phyloP scores from a whole-genome alignment of 2,797 vertebrate species.

The Fringilla coelebs region DNA sequence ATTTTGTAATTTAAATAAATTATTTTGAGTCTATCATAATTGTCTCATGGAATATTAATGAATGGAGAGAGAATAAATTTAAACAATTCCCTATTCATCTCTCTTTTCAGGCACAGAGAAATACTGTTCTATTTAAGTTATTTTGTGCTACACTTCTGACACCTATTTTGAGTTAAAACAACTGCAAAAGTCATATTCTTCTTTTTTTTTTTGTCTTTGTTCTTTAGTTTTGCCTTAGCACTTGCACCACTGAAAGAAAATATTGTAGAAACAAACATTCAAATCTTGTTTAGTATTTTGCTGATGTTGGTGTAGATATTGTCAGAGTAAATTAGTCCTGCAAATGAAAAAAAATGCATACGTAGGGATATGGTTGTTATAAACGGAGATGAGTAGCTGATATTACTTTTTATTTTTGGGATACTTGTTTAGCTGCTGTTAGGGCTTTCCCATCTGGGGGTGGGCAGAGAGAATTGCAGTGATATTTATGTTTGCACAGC shows the following conservation, averaged over 20 bases:
- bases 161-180: neutral
- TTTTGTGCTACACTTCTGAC: neutral
- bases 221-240: neutral
- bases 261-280: neutral
- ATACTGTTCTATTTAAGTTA: neutral
- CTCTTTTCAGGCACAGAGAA: neutral
- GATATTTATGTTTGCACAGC: neutral
- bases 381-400: neutral
- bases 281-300: neutral
- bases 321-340: neutral
- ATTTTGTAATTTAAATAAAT: slow-evolving; percentile 14
- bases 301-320: neutral
- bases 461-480: neutral
- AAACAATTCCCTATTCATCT: neutral
- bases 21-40: neutral
- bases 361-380: neutral
- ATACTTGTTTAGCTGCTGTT: neutral
- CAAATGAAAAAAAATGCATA: neutral
- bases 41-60: neutral
- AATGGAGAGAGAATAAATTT: neutral
- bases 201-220: neutral
- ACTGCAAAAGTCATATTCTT: neutral
- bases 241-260: neutral
- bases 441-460: neutral
- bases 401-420: neutral